A percentile compares a stretch with the other conserved stretches of the same genome.
Conservation (phyloP, 2,888 invertebrate genomes). For the Sinopyrophorus schimmeli region DNA sequence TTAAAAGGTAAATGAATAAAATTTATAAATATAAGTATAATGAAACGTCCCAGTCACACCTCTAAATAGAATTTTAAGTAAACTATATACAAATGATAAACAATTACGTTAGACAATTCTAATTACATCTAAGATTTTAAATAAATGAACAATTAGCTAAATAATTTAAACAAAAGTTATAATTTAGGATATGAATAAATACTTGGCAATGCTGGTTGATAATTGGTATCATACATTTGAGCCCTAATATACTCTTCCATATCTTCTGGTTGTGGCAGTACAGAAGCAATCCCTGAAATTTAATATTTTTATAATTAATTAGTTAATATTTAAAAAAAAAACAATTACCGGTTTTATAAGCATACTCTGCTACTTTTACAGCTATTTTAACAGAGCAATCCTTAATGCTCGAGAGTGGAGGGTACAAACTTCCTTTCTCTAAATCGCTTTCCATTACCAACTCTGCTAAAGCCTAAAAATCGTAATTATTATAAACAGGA, state of each 20-base stretch:
- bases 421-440: conserved; percentile 86
- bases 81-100: too few relatives aligned
- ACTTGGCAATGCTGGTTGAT: conserved; percentile 69
- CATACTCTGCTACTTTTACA: conserved; percentile 75
- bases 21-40: too few relatives aligned
- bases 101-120: too few relatives aligned
- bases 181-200: conserved; percentile 62
- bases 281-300: conserved; percentile 71
- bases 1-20: too few relatives aligned
- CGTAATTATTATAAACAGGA: too few relatives aligned
- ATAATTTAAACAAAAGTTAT: conserved; percentile 21
- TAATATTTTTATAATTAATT: background rate
- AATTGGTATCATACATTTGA: conserved; percentile 78
- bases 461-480: conserved; percentile 72
- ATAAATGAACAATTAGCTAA: too few relatives aligned
- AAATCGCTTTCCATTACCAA: conserved; percentile 82
- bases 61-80: too few relatives aligned
- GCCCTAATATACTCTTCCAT: conserved; percentile 74
- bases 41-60: too few relatives aligned
- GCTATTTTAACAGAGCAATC: conserved; percentile 89
- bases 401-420: conserved; percentile 81
- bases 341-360: conserved; percentile 72
- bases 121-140: too few relatives aligned
- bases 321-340: background rate
- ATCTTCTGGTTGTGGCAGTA: conserved; percentile 75